Percentiles rank a stretch among this genome's conserved stretches.
phyloP scores from a whole-genome alignment of 2,888 invertebrate genomes.

The Drosophila tripunctata region DNA sequence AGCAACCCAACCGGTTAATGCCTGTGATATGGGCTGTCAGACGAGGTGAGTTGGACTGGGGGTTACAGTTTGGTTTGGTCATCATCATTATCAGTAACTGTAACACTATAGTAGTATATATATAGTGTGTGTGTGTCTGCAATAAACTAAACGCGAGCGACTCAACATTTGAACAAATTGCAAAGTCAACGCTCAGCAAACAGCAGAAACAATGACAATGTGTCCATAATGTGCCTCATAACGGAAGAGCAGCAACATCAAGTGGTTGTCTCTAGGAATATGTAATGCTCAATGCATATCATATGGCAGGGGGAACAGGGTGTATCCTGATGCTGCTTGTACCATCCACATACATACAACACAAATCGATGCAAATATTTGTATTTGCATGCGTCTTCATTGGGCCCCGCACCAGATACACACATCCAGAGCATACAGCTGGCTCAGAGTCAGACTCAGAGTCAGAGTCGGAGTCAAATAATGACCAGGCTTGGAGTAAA shows the following conservation, averaged over 20 bases:
- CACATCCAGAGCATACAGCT: conserved; percentile 5
- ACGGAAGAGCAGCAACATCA: neutral
- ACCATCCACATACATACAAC: too few relatives aligned
- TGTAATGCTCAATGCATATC: neutral
- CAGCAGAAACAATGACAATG: conserved; percentile 63
- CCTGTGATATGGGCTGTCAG: conserved; percentile 92
- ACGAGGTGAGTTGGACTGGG: conserved; percentile 88
- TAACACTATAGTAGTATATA: too few relatives aligned
- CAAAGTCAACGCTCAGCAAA: conserved; percentile 63
- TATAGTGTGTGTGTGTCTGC: too few relatives aligned
- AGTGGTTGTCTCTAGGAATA: neutral
- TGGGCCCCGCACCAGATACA: conserved; percentile 32
- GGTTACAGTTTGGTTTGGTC: neutral
- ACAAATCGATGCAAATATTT: conserved; percentile 79
- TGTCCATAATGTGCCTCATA: conserved; percentile 21
- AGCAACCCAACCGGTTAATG: conserved; percentile 84
- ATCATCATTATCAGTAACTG: neutral
- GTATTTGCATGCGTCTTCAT: conserved; percentile 74
- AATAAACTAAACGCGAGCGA: conserved; percentile 46
- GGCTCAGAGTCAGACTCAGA: conserved; percentile 34
- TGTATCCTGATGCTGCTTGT: conserved; percentile 51
- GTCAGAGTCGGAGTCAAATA: conserved; percentile 17
- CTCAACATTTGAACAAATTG: conserved; percentile 53
- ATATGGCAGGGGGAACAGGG: conserved; percentile 19
- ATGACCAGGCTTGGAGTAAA: neutral